Evolutionary conservation across 2,888 invertebrate species (phyloP), one percentile per base, ranked within the genome.

Genomic region (Andricus quercusramuli): DNA sequence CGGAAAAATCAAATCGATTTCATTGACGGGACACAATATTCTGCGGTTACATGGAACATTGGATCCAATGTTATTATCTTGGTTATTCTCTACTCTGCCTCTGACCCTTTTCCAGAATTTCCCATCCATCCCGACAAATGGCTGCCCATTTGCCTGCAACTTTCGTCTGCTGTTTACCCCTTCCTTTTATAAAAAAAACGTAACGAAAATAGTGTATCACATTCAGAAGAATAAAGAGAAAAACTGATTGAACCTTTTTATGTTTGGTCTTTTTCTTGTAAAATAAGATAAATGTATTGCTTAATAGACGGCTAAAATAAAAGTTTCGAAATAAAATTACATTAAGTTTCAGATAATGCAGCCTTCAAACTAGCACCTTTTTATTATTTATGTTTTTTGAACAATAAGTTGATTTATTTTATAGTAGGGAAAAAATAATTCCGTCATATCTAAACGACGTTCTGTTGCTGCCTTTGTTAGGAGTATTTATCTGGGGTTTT

Each of bases 1-100:
- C 83, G 83, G 79, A 82, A 87, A 86, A 86, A 86, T 89, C 84
- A 79, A 85, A 86, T 85, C 83, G 86, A 85, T 86, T 80, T 85
- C 82, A 84, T 86, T 81, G 86, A 83, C 78, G 79, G 79, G 82
- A 82, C 80, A 79, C 77, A 80, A 82, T 79, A 83, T 77, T 78
- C 51, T 32, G 74, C 47, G 65, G 70, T 78, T 81, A 65, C 76
- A 67, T 20, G 67, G 29, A 70, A 68, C 51, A 79, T 59, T 66
- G 67, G 51, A 77, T 59, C 64, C 76, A 80, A 41, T 78, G 77
- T 78, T 77, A 77, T 32, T 32, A 20, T 20, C 20, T 78, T 32
- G 68, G 32, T 64, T 62, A 74, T 70, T 70, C 70, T 70, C 70
- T 70, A 56, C 32, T 70, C 51, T 51, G 25, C 15, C 41, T 51